These are phyloP conservation scores for Engraulis encrasicolus DNA, from an alignment of 2,113 vertebrate species.

Conservation along the genomic window DNA sequence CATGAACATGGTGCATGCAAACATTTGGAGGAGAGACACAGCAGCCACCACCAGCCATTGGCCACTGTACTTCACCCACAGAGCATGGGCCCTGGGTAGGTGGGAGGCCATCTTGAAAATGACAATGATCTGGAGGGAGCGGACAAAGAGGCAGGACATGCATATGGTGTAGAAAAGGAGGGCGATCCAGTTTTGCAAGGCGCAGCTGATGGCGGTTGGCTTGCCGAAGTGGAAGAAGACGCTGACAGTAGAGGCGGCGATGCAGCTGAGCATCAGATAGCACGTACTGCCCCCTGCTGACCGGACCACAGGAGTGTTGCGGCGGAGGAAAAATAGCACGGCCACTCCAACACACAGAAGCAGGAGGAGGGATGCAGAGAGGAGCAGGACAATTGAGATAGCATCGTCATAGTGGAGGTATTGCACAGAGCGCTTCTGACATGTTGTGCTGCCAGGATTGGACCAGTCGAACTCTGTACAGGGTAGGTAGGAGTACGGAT, in stretches of 20 bases:
- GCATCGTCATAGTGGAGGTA: slow-evolving; percentile 72
- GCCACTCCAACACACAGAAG: slow-evolving; percentile 58
- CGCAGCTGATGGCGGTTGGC: slow-evolving; percentile 66
- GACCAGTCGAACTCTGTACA: slow-evolving; percentile 81
- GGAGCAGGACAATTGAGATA: slow-evolving; percentile 66
- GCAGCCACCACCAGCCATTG: slow-evolving; percentile 70
- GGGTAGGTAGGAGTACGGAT: slow-evolving; percentile 71
- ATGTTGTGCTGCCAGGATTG: slow-evolving; percentile 69
- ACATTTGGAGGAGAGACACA: slow-evolving; percentile 61
- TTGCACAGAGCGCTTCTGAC: slow-evolving; percentile 66
- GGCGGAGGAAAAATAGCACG: slow-evolving; percentile 72
- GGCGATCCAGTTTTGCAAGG: slow-evolving; percentile 72
- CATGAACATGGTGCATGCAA: slow-evolving; percentile 60
- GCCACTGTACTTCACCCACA: slow-evolving; percentile 78
- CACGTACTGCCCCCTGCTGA: slow-evolving; percentile 83
- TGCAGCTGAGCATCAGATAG: slow-evolving; percentile 81
- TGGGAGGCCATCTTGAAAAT: slow-evolving; percentile 85
- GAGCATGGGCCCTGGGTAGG: slow-evolving; percentile 67
- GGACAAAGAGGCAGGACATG: slow-evolving; percentile 79
- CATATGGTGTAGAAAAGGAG: slow-evolving; percentile 74
- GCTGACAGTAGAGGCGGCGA: slow-evolving; percentile 70
- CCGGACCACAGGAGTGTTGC: slow-evolving; percentile 81
- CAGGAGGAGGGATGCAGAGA: slow-evolving; percentile 52
- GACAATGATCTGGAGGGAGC: slow-evolving; percentile 83
- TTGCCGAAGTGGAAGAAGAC: slow-evolving; percentile 78